phyloP scores from a whole-genome alignment of 2,888 invertebrate genomes.

The Drosophila yooni region DNA sequence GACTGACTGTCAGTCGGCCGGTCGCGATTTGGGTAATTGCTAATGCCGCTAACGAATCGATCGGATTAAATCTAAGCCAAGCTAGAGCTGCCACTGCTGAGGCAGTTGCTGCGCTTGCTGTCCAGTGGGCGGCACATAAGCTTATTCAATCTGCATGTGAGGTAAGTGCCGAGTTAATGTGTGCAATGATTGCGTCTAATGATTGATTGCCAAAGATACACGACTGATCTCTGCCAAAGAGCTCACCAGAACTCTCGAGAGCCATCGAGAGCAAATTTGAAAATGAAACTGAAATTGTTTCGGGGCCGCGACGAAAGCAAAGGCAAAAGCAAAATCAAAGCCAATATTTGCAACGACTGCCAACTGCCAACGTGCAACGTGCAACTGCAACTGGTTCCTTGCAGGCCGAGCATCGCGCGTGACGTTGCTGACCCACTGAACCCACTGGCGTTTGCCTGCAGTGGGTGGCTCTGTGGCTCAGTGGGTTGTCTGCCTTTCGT shows the following conservation, averaged over 20 bases:
- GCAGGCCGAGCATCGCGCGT: constrained; percentile 59
- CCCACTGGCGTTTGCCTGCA: constrained; percentile 47
- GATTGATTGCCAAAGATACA: constrained; percentile 77
- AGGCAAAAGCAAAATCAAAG: constrained; percentile 21
- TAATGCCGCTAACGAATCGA: constrained; percentile 78
- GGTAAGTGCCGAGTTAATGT: constrained; percentile 72
- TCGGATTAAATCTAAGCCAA: constrained; percentile 38
- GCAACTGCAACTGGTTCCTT: constrained; percentile 65
- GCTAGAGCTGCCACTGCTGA: constrained; percentile 11
- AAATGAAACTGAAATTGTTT: constrained; percentile 75
- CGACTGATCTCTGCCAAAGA: constrained; percentile 19
- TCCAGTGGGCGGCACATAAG: constrained; percentile 80
- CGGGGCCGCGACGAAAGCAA: constrained; percentile 9
- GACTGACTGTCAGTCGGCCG: constrained; percentile 40
- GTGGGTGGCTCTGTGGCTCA: constrained; percentile 59
- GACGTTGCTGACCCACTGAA: constrained; percentile 79
- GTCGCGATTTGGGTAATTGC: constrained; percentile 73
- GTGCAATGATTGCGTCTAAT: constrained; percentile 75
- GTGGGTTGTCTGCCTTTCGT: constrained; percentile 54
- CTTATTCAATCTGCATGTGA: constrained; percentile 66
- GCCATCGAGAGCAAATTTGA: constrained; percentile 68
- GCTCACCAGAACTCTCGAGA: constrained; percentile 11
- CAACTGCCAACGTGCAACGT: constrained; percentile 26
- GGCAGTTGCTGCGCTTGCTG: constrained; percentile 30
- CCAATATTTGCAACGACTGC: constrained; percentile 14